These are phyloP conservation scores for Ceyx margarethae DNA, from an alignment of 2,113 vertebrate species.

Conservation along the genomic window DNA sequence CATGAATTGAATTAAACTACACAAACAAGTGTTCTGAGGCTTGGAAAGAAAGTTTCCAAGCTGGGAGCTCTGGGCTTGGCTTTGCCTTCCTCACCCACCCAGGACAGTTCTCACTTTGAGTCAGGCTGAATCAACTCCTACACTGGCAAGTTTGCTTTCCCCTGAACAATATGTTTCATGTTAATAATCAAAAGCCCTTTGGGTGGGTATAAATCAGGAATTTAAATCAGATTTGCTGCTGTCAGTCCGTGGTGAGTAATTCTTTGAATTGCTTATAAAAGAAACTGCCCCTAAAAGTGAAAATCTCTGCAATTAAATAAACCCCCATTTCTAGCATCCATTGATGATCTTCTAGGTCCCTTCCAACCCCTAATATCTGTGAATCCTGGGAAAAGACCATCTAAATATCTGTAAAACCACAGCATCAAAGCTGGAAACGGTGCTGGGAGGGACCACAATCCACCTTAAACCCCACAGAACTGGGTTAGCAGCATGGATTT, in stretches of 20 bases:
- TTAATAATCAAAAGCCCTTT: neutral
- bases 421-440: neutral
- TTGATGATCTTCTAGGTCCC: too few relatives aligned
- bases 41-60: neutral
- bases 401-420: neutral
- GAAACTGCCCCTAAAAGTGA: neutral
- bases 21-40: neutral
- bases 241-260: neutral
- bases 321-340: neutral
- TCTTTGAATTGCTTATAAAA: neutral
- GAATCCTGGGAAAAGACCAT: neutral
- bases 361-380: too few relatives aligned
- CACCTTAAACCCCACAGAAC: neutral
- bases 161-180: neutral
- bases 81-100: neutral
- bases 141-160: neutral
- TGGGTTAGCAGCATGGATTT: neutral
- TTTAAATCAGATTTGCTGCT: neutral
- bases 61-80: neutral
- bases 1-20: conserved; percentile 31
- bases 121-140: neutral
- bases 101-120: neutral
- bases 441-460: neutral
- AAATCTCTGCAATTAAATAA: neutral
- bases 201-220: neutral